A percentile compares a stretch with the other conserved stretches of the same genome.
These are phyloP conservation scores for Archips crataeganus DNA, from an alignment of 2,888 invertebrate species.

Conservation along the genomic window DNA sequence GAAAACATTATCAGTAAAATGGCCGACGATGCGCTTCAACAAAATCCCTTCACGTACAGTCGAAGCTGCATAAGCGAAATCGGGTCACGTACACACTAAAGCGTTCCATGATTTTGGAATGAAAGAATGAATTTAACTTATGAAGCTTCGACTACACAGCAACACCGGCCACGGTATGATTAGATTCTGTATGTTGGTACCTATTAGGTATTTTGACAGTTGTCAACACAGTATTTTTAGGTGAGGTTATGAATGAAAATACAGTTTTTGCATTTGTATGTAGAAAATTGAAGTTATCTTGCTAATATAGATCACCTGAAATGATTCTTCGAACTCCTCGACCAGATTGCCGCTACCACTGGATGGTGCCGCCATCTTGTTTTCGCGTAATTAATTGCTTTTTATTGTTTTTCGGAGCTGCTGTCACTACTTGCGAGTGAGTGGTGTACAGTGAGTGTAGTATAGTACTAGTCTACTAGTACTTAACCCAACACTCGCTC, in stretches of 20 bases:
- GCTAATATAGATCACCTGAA: conserved; percentile 87
- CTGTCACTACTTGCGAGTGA: conserved; percentile 30
- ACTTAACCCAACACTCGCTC: conserved; percentile 4
- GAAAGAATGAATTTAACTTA: conserved; percentile 63
- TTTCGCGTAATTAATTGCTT: conserved; percentile 32
- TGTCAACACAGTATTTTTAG: conserved; percentile 52
- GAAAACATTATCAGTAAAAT: conserved; percentile 84
- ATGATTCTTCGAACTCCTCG: conserved; percentile 96
- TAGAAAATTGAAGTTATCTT: conserved; percentile 22
- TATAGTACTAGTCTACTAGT: too few relatives aligned
- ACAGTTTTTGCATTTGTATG: conserved; percentile 40
- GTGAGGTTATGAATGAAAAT: conserved; percentile 63
- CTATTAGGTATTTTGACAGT: conserved; percentile 63
- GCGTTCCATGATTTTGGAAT: conserved; percentile 51
- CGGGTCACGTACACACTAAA: conserved; percentile 81
- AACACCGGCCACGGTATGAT: conserved; percentile 63
- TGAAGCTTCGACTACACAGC: conserved; percentile 72
- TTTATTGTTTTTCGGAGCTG: conserved; percentile 24
- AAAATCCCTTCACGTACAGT: conserved; percentile 69
- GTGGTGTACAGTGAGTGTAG: background rate
- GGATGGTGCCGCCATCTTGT: conserved; percentile 90
- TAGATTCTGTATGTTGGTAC: conserved; percentile 71
- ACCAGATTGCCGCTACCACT: conserved; percentile 94
- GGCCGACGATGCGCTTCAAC: conserved; percentile 82
- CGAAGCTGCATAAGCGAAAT: conserved; percentile 73